Evolutionary conservation across 2,113 vertebrate species (phyloP), one percentile per base, ranked within the genome.

Genomic region (Cardinalis cardinalis): DNA sequence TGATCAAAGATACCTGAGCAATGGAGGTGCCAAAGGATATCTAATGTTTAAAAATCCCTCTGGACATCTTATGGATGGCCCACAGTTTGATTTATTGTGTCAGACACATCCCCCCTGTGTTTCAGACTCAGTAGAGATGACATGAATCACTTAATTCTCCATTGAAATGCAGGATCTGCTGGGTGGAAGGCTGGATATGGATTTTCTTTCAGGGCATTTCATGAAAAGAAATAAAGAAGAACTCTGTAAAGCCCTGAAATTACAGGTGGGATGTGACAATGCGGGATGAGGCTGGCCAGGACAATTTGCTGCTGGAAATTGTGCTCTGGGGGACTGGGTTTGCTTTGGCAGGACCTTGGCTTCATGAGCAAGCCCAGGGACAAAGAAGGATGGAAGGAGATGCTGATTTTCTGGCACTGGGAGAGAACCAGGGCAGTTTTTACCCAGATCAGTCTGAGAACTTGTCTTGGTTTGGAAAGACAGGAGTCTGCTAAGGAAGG

Each of bases 151-250:
- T 95, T 87, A 72, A 90, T 82, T 92, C 84, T 63, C 74, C 48
- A 87, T 63, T 93, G 92, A 93, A 95, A 93, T 83, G 88, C 93
- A 90, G 63, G 58, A 70, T 92, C 71, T 63, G 40, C 55, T 84
- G 59, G 66, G 84, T 84, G 28, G 90, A 88, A 94, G 46, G 64
- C 66, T 70, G 43, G 26, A 52, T 93, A 95, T 90, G 93, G 89
- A 94, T 95, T 95, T 95, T 95, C 89, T 94, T 95, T 94, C 89
- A 85, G 78, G 74, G 43, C 46, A 85, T 95, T 90, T 92, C 68
- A 82, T 48, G 63, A 82, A 78, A 84, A 87, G 61, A 95, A 84
- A 73, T 90, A 56, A 84, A 84, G 69, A 90, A 48, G 14, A 44
- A 68, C 63, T 90, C 66, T 7, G 19, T 38, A 90, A 87, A 68